Base-by-base conservation (phyloP, 30 jellyfish, hydroid and myxozoan species). In the Aurelia aurita region DNA sequence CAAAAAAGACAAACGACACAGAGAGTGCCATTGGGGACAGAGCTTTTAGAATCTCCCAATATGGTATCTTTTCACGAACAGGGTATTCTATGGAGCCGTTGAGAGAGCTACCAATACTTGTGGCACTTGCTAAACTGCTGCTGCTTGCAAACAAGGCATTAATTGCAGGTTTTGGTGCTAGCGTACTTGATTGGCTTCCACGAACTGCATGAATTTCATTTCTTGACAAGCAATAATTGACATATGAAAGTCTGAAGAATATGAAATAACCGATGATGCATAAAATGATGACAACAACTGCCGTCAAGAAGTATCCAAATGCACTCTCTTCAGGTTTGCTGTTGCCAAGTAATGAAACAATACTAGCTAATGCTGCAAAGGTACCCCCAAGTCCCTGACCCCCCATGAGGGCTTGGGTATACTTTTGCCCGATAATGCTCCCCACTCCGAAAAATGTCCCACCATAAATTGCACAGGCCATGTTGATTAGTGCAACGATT, bases 341-440 rank as follows among this genome's bases (percentile, higher is more conserved):
- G 85, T 77, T 53, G 10, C 80, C 96, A 43, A 89, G 66, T 35
- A 90, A 69, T 32, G 97, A 80, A 3, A 90, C 46, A 19, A 95
- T 71, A 63, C 92, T 96, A n/a, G 99, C 97, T 21, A 90, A 54
- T 14, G 99, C 99, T 9, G 99, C 99, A 80, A 95, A 95, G 3
- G 93, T 86, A 19, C 99, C 99, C 19, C 97, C 99, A 20, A 90
- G 81, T 1, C 95, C 99, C 82, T 95, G 99, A 1, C 99, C 99
- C 14, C 94, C 90, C 99, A 95, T 95, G 11, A 95, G 54, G 29
- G 99, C 97, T 59, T 95, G 99, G 46, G 96, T 95, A 85, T 95
- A 95, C 14, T 91, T 79, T 43, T 78, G 96, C 53, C 99, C 99
- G 28, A 90, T 79, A 19, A 95, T 61, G 3, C 99, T 98, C 28